Conservation (phyloP, 2,797 vertebrate species). For the Gymnothorax javanicus region DNA sequence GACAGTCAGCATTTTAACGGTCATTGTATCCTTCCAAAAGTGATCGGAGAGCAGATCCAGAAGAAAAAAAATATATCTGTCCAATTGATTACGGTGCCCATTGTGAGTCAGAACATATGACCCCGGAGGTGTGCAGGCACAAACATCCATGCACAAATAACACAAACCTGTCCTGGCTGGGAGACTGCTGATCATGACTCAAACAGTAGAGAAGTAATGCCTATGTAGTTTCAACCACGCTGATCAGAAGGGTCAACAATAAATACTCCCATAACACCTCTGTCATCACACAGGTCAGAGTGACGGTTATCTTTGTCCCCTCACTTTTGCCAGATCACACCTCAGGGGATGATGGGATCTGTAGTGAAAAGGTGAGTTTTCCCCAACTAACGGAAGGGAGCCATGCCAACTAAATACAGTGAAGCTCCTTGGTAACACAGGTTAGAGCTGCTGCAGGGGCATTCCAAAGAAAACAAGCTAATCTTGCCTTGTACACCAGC, state of each 20-base stretch:
- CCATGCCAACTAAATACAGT: background rate
- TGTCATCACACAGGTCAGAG: background rate
- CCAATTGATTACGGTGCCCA: too few species aligned
- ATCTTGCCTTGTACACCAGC: slow-evolving; percentile 35
- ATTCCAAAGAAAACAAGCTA: slow-evolving; percentile 34
- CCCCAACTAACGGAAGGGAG: background rate
- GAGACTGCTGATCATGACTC: background rate
- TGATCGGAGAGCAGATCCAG: too few species aligned
- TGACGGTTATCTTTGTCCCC: background rate
- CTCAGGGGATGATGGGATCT: slow-evolving; percentile 4
- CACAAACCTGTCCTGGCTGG: background rate
- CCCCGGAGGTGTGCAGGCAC: background rate
- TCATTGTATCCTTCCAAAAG: too few species aligned
- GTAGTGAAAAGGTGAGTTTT: slow-evolving; percentile 9
- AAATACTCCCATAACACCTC: too few species aligned
- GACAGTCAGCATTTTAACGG: too few species aligned
- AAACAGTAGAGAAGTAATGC: background rate
- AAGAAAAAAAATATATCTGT: too few species aligned
- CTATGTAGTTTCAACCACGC: background rate
- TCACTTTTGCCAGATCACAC: background rate
- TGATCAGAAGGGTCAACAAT: too few species aligned
- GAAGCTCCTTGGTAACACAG: slow-evolving; percentile 31
- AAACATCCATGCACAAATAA: background rate
- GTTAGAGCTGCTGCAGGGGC: slow-evolving; percentile 21
- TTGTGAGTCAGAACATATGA: too few species aligned